Percentiles rank a stretch among this genome's conserved stretches.
Conservation (phyloP, 2,113 vertebrate species). For the Tonatia bakeri region DNA sequence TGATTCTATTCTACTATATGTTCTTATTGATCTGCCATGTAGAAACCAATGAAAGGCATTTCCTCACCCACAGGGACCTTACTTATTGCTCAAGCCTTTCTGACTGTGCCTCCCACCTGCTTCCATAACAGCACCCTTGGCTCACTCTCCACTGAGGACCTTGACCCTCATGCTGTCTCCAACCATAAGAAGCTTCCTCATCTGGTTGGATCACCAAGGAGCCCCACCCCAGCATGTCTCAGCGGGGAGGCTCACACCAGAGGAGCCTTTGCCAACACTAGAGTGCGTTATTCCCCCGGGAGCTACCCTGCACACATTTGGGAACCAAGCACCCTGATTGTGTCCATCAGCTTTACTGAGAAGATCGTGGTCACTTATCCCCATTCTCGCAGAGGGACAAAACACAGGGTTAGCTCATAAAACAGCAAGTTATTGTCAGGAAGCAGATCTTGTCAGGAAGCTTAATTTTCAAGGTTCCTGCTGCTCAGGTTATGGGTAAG, state of each 20-base stretch:
- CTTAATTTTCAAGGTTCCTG: neutral
- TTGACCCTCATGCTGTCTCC: neutral
- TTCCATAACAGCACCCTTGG: neutral
- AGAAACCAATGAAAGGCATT: neutral
- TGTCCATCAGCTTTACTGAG: neutral
- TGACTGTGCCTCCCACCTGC: neutral
- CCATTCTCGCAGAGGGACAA: neutral
- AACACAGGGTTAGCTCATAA: neutral
- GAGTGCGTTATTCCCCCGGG: neutral
- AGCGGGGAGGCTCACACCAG: neutral
- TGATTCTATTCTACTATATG: neutral
- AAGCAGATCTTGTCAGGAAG: neutral
- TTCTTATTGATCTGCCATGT: neutral
- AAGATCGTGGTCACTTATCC: too few relatives aligned
- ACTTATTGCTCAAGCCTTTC: neutral
- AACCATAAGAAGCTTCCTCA: neutral
- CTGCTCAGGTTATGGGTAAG: neutral
- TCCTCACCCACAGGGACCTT: too few relatives aligned
- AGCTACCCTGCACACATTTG: fast-evolving
- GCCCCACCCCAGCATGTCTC: neutral
- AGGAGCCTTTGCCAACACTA: neutral
- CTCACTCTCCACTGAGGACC: neutral
- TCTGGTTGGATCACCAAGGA: neutral
- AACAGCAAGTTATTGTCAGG: neutral
- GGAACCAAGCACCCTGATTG: neutral